These are phyloP conservation scores for Xestia rhomboidea DNA, from an alignment of 2,888 invertebrate genomes.

Conservation along the genomic window DNA sequence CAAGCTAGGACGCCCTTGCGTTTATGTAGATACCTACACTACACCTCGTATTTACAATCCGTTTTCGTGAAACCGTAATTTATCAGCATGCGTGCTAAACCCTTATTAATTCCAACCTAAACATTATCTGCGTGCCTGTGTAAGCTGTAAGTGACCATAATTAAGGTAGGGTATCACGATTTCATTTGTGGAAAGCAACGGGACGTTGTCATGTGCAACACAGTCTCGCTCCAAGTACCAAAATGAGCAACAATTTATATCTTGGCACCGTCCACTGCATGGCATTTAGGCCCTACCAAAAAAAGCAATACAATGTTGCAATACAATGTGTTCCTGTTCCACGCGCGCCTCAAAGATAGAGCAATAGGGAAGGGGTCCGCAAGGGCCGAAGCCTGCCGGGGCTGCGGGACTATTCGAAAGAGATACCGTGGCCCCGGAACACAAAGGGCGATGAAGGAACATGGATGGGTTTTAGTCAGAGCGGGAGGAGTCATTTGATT, in stretches of 20 bases:
- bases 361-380: no score
- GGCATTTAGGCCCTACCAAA: conserved; percentile 14
- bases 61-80: conserved; percentile 5
- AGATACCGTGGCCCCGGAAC: no score
- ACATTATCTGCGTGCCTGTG: conserved; percentile 10
- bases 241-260: conserved; percentile 17
- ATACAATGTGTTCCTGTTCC: no score
- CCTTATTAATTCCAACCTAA: conserved; percentile 12
- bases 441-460: no score
- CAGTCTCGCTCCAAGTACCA: conserved; percentile 6
- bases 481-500: no score
- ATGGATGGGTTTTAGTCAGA: no score
- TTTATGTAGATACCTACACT: background rate
- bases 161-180: conserved; percentile 1
- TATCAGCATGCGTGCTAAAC: conserved; percentile 15
- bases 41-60: conserved; percentile 4
- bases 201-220: background rate
- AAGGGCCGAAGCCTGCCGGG: no score
- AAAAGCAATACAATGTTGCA: background rate
- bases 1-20: conserved; percentile 2
- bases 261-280: conserved; percentile 30
- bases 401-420: no score
- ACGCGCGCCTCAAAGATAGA: no score
- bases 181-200: conserved; percentile 2
- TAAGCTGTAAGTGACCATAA: background rate